These are phyloP conservation scores for Trachelus stipa DNA, from an alignment of 2,888 invertebrate species.

Conservation along the genomic window DNA sequence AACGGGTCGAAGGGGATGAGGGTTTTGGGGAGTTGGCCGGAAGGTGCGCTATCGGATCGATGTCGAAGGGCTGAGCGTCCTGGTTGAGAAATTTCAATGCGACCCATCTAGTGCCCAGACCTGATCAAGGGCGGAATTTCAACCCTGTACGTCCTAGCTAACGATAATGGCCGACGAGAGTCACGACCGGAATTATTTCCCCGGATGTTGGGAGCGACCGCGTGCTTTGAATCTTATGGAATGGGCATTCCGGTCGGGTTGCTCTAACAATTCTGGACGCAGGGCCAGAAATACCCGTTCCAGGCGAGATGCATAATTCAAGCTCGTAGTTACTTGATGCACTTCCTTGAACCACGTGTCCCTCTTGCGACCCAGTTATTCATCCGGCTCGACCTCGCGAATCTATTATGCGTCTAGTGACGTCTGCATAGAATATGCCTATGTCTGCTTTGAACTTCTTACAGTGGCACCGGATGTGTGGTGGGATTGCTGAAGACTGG, in stretches of 20 bases:
- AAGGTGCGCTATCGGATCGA: background rate
- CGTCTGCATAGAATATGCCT: constrained; percentile 10
- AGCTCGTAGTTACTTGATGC: background rate
- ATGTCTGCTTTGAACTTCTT: constrained; percentile 48
- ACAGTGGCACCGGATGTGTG: constrained; percentile 76
- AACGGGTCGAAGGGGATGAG: background rate
- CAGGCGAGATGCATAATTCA: background rate
- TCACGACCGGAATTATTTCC: background rate
- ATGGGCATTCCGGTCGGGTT: background rate
- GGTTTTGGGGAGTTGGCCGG: background rate
- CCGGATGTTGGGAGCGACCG: background rate
- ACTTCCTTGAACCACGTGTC: background rate
- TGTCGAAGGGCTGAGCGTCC: background rate
- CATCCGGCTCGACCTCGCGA: background rate
- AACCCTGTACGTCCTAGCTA: background rate
- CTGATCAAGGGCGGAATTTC: background rate
- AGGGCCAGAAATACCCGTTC: background rate
- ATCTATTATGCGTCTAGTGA: background rate
- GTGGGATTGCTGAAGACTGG: constrained; percentile 93
- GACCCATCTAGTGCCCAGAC: background rate
- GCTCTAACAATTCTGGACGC: background rate
- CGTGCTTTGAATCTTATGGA: background rate
- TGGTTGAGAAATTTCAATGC: background rate
- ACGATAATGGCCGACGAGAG: background rate
- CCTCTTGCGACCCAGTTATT: background rate